Conservation (phyloP, 2,113 vertebrate species). For the Oceanites oceanicus region DNA sequence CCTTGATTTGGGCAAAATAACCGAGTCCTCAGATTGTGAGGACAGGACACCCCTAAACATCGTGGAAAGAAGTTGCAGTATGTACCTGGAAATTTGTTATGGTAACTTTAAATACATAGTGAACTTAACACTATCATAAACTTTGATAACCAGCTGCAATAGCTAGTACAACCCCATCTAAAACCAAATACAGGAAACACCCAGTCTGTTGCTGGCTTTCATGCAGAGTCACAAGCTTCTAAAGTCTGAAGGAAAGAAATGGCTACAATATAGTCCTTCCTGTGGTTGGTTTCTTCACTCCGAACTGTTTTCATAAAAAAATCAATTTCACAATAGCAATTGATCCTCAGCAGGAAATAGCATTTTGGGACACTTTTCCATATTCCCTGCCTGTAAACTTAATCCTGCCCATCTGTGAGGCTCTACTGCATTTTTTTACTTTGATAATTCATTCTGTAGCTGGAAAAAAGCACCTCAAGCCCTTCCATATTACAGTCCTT, state of each 20-base stretch:
- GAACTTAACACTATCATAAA: not conserved
- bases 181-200: not conserved
- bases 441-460: not conserved
- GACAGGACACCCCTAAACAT: not conserved
- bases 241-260: not conserved
- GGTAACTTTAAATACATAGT: not conserved
- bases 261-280: not conserved
- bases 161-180: not conserved
- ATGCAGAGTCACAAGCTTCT: not conserved
- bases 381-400: not conserved
- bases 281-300: not conserved
- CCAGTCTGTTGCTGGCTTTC: not conserved
- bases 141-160: not conserved
- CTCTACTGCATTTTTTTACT: not conserved
- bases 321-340: not conserved
- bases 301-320: not conserved
- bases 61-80: not conserved
- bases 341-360: not conserved
- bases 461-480: not conserved
- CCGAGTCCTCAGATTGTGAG: not conserved
- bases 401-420: not conserved
- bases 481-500: not conserved
- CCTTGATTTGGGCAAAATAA: not conserved
- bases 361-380: not conserved
- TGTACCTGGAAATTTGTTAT: not conserved